Conservation (phyloP, 2,888 invertebrate species). For the Tetropium fuscum region DNA sequence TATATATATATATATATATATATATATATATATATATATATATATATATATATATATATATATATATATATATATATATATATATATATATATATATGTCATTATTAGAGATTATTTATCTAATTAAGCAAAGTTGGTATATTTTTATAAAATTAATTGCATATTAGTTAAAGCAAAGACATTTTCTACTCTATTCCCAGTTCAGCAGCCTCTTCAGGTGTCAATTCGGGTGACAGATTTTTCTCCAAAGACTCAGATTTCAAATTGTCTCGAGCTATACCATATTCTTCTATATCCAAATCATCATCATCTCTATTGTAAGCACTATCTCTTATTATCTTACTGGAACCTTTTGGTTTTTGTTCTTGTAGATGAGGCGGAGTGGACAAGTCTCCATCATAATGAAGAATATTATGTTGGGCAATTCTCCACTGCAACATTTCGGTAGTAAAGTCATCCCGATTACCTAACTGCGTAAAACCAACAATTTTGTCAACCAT, state of each 20-base stretch:
- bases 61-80: too few species aligned
- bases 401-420: conserved; percentile 61
- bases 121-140: too few species aligned
- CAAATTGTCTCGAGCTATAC: conserved; percentile 46
- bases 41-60: too few species aligned
- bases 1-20: too few species aligned
- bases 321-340: conserved; percentile 59
- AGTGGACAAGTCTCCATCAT: conserved; percentile 62
- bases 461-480: conserved; percentile 93
- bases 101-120: too few species aligned
- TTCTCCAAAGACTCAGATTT: conserved; percentile 42
- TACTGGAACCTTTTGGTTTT: conserved; percentile 51
- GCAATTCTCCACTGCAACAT: conserved; percentile 94
- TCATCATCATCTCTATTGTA: conserved; percentile 61
- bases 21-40: too few species aligned
- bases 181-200: conserved; percentile 52
- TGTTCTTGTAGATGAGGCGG: conserved; percentile 58
- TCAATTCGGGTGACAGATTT: conserved; percentile 53
- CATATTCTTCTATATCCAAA: conserved; percentile 59
- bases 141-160: too few species aligned
- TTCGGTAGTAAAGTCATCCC: conserved; percentile 94
- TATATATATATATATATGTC: too few species aligned
- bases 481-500: conserved; percentile 95
- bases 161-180: neutral
- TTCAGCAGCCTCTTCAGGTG: conserved; percentile 63